Percentiles rank a stretch among this genome's conserved stretches.
phyloP scores from a whole-genome alignment of 2,888 invertebrate species.

The Oithona nana region DNA sequence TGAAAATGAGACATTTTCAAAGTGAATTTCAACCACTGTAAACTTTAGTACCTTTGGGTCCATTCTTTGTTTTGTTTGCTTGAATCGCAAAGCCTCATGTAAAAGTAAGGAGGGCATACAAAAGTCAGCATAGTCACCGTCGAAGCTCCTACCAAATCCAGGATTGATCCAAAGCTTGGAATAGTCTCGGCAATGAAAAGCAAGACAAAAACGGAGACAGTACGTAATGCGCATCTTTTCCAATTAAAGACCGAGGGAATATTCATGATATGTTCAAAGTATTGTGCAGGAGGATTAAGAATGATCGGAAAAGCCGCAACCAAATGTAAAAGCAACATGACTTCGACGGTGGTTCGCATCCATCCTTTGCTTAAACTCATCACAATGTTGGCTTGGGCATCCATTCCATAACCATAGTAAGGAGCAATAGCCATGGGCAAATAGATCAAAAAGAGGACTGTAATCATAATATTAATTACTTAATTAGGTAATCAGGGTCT shows the following conservation, averaged over 20 bases:
- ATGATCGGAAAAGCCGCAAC: slow-evolving; percentile 46
- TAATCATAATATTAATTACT: too few relatives aligned
- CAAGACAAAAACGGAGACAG: slow-evolving; percentile 38
- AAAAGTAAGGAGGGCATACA: slow-evolving; percentile 45
- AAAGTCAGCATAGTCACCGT: slow-evolving; percentile 46
- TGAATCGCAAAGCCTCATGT: slow-evolving; percentile 39
- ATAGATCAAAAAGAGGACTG: slow-evolving; percentile 39
- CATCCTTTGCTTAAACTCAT: slow-evolving; percentile 36
- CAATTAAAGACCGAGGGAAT: slow-evolving; percentile 43
- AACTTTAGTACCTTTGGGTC: slow-evolving; percentile 31
- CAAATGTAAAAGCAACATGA: slow-evolving; percentile 44
- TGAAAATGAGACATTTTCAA: neutral
- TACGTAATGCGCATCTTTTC: slow-evolving; percentile 38
- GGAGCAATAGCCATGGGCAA: slow-evolving; percentile 41
- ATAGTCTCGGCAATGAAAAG: slow-evolving; percentile 45
- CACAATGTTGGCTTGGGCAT: slow-evolving; percentile 40
- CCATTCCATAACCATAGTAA: slow-evolving; percentile 42
- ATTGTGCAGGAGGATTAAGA: slow-evolving; percentile 49
- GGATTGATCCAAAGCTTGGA: slow-evolving; percentile 46
- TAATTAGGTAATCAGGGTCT: too few relatives aligned
- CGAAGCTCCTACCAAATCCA: slow-evolving; percentile 49
- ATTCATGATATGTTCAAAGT: slow-evolving; percentile 43
- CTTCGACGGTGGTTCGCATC: slow-evolving; percentile 37
- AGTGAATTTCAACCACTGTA: too few relatives aligned
- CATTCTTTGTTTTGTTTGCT: slow-evolving; percentile 26